Base-by-base conservation (phyloP, 1,140 invertebrate genomes). In the Maconellicoccus hirsutus region DNA sequence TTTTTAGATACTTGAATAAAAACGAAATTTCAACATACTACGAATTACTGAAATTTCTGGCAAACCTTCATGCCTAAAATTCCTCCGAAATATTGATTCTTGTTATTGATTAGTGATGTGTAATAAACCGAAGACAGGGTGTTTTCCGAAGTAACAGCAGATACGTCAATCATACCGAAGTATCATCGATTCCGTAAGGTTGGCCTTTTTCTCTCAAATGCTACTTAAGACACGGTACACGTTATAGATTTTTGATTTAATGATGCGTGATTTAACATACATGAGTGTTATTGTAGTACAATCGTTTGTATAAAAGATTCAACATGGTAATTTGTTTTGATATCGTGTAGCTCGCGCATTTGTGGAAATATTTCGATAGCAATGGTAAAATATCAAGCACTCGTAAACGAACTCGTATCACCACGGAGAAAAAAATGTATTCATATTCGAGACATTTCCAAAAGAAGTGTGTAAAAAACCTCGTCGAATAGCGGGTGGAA, bases 401-500 rank as follows among this genome's bases (percentile, higher is more conserved):
- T 33, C 29, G 29, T 6, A 33, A 16, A 52, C 42, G 42, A 8
- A 52, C 42, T 6, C 6, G n/a, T 52, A 52, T 52, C 42, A 52
- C 42, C 42, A 19, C 33, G 33, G 6, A 38, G 14, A 38, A 38
- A 52, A 52, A 52, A 8, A 52, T 19, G 12, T 19, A 52, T 52
- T 16, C 6, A 52, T 4, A 52, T 52, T 52, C 42, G 42, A 52
- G 42, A 52, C 42, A 52, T 52, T 52, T 52, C n/a, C 6, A 66
- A 59, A 59, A 4, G 52, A 66, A 66, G 21, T 25, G 16, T 66
- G 19, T 23, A 52, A 52, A 52, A 52, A 16, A 16, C 42, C 42
- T 23, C 61, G 61, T 25, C 14, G 25, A 23, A 10, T 66, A 66
- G 21, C 21, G 61, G 61, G 61, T 66, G 61, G 61, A 66, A 66